Evolutionary conservation across 2,113 vertebrate genomes (phyloP).

Genomic region (Antigone vipio): DNA sequence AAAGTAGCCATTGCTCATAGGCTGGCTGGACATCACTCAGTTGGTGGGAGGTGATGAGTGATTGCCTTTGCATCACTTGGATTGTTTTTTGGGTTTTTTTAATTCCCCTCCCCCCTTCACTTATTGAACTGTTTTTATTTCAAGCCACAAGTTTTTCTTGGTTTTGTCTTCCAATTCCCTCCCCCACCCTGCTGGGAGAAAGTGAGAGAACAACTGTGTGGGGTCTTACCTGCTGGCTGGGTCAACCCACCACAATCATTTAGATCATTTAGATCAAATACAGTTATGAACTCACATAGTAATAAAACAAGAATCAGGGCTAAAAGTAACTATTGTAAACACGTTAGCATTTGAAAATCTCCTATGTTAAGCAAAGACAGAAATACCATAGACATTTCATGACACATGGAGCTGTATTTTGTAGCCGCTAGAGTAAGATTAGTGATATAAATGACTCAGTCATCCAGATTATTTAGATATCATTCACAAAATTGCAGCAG

Average conservation of each 20-base stretch:
- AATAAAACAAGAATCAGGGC: background rate
- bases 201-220: background rate
- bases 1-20: background rate
- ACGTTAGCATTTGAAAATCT: background rate
- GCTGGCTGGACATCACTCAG: background rate
- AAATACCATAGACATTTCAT: background rate
- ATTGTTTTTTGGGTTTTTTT: background rate
- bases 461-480: conserved; percentile 36
- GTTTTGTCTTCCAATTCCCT: background rate
- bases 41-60: background rate
- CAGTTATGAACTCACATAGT: background rate
- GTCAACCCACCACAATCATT: background rate
- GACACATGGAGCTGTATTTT: conserved; percentile 3
- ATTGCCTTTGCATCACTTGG: background rate
- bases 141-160: background rate
- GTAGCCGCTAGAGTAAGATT: background rate
- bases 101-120: background rate
- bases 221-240: background rate
- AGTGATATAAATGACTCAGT: background rate
- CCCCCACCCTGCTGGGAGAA: background rate
- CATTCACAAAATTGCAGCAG: background rate
- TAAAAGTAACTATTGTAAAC: background rate
- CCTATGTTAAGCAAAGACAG: background rate
- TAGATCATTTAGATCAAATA: background rate
- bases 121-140: background rate